Evolutionary conservation across 2,888 invertebrate species (phyloP), one percentile per base, ranked within the genome.

Genomic region (Zaprionus obscuricornis): DNA sequence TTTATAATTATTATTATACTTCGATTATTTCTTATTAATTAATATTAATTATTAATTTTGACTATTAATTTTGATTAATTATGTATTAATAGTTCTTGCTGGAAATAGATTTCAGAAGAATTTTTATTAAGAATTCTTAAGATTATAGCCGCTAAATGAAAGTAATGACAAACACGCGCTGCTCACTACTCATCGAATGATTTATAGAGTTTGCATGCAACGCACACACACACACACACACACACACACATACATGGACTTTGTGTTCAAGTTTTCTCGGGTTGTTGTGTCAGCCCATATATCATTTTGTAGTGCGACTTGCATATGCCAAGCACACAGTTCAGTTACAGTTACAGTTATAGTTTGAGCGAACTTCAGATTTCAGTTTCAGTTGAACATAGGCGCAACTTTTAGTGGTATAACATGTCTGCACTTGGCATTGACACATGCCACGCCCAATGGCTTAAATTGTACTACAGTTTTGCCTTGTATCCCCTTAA

Each of bases 361-460:
- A n/a, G n/a, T n/a, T n/a, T n/a, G n/a, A n/a, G n/a, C n/a, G n/a
- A n/a, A n/a, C n/a, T n/a, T n/a, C n/a, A n/a, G n/a, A n/a, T n/a
- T n/a, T n/a, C n/a, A n/a, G n/a, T n/a, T n/a, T n/a, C n/a, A n/a
- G n/a, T n/a, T n/a, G n/a, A n/a, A n/a, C n/a, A n/a, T 52, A 46
- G 63, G 63, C 67, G 6, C 55, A 37, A 62, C 24, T 66, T 52
- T 62, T 42, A 18, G 46, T 29, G 49, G 42, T 31, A 27, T n/a
- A n/a, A n/a, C n/a, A 14, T 55, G 59, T 43, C 74, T 77, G 77
- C 43, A 42, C 34, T 42, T 77, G 77, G 64, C 82, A 77, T 64
- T 74, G 78, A 69, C 74, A 74, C 52, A 74, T 72, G 54, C 78
- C 74, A 54, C 72, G 82, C 77, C 77, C 60, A 39, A 42, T 13